phyloP scores from a whole-genome alignment of 2,797 vertebrate species.

The Gymnodraco acuticeps region DNA sequence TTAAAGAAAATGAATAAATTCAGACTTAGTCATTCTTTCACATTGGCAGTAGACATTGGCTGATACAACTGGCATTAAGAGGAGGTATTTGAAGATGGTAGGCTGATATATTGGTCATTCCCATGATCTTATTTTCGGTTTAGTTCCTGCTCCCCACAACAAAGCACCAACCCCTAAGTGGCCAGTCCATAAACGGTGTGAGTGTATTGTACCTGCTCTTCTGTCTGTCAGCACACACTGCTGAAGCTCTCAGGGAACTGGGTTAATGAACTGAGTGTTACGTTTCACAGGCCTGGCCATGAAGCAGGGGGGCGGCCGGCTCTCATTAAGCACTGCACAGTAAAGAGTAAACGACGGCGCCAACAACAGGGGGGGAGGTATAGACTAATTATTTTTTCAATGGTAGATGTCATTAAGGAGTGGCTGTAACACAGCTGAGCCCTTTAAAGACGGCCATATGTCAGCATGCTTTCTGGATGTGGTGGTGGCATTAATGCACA shows the following conservation, averaged over 20 bases:
- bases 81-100: background rate
- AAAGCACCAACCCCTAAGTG: constrained; percentile 16
- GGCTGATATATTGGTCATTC: background rate
- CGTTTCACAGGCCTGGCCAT: constrained; percentile 56
- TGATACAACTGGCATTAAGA: background rate
- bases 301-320: constrained; percentile 2
- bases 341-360: constrained; percentile 53
- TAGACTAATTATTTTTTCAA: constrained; percentile 65
- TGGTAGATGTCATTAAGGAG: constrained; percentile 62
- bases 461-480: constrained; percentile 41
- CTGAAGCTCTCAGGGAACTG: constrained; percentile 18
- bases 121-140: too few species aligned
- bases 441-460: constrained; percentile 56
- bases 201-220: constrained; percentile 36
- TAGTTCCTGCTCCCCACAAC: background rate
- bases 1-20: background rate
- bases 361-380: constrained; percentile 48
- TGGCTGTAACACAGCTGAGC: constrained; percentile 68
- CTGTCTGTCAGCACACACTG: constrained; percentile 31
- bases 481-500: constrained; percentile 45
- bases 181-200: constrained; percentile 27
- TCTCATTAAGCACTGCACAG: constrained; percentile 49
- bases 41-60: background rate
- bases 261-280: constrained; percentile 72
- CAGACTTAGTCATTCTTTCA: fast-evolving